Evolutionary conservation across 2,113 vertebrate species (phyloP).

Genomic region (Athene cunicularia): DNA sequence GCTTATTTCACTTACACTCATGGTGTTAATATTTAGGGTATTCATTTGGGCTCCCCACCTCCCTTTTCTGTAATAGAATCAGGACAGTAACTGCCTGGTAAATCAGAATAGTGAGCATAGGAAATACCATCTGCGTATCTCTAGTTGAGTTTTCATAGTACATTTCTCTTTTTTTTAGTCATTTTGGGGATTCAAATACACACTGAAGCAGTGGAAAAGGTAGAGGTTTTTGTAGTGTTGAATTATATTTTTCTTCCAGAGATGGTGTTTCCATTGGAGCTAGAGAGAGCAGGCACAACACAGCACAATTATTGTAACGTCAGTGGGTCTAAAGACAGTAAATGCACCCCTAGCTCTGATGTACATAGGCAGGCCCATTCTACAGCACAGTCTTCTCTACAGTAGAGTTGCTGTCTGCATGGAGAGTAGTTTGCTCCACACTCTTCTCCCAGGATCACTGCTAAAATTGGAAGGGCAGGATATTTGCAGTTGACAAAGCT

Average conservation of each 20-base stretch:
- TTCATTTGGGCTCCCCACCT: background rate
- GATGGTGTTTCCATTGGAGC: background rate
- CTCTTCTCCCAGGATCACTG: background rate
- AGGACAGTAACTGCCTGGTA: background rate
- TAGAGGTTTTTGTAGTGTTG: background rate
- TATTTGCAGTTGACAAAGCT: background rate
- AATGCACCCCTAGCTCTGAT: background rate
- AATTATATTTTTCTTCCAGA: background rate
- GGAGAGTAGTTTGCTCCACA: background rate
- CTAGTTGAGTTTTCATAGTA: background rate
- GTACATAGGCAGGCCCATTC: background rate
- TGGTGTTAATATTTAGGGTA: background rate
- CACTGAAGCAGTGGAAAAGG: background rate
- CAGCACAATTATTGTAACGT: background rate
- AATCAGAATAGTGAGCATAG: background rate
- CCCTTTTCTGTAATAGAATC: background rate
- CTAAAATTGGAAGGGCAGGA: background rate
- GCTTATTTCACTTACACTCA: background rate
- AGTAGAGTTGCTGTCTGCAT: background rate
- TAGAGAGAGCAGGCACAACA: background rate
- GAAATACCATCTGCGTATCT: background rate
- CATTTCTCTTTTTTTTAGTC: background rate
- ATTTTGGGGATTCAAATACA: background rate
- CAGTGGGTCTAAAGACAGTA: background rate
- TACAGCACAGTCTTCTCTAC: background rate